A percentile compares a stretch with the other conserved stretches of the same genome.
phyloP scores from a whole-genome alignment of 2,888 invertebrate species.

The Athalia rosae region DNA sequence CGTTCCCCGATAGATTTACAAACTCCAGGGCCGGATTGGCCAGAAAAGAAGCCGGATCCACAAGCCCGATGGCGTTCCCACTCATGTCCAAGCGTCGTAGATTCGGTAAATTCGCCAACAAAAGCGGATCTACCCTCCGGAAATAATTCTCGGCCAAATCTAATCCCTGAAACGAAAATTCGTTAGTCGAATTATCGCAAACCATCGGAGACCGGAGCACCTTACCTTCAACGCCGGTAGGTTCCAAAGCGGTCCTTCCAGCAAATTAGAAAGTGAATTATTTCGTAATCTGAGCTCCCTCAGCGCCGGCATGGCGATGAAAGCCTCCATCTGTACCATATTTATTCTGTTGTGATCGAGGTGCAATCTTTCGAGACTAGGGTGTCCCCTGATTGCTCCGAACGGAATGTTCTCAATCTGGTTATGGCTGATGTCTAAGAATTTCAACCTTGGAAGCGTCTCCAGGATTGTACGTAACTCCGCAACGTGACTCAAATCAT shows the following conservation, averaged over 20 bases:
- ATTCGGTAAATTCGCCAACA: slow-evolving; percentile 85
- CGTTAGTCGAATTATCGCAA: background rate
- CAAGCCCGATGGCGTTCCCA: slow-evolving; percentile 81
- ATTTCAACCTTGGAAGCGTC: slow-evolving; percentile 84
- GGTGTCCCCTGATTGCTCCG: slow-evolving; percentile 86
- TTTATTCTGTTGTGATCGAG: slow-evolving; percentile 86
- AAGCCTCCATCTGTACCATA: slow-evolving; percentile 85
- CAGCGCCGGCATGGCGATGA: slow-evolving; percentile 88
- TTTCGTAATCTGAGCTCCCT: slow-evolving; percentile 88
- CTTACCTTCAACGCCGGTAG: slow-evolving; percentile 83
- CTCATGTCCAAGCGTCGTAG: slow-evolving; percentile 86
- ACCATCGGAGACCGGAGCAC: background rate
- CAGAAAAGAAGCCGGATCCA: slow-evolving; percentile 85
- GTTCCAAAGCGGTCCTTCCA: slow-evolving; percentile 88
- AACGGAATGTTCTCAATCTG: slow-evolving; percentile 85
- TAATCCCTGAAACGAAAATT: slow-evolving; percentile 76
- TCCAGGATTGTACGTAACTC: slow-evolving; percentile 85
- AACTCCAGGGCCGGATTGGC: slow-evolving; percentile 85
- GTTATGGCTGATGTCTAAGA: slow-evolving; percentile 88
- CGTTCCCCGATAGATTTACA: slow-evolving; percentile 87
- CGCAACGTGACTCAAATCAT: slow-evolving; percentile 84
- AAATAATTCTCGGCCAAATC: slow-evolving; percentile 75
- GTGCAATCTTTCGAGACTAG: slow-evolving; percentile 86
- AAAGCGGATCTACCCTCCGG: slow-evolving; percentile 76
- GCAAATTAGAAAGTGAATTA: slow-evolving; percentile 85